Evolutionary conservation across 2,888 invertebrate species (phyloP).

Genomic region (Tethea ocularis): DNA sequence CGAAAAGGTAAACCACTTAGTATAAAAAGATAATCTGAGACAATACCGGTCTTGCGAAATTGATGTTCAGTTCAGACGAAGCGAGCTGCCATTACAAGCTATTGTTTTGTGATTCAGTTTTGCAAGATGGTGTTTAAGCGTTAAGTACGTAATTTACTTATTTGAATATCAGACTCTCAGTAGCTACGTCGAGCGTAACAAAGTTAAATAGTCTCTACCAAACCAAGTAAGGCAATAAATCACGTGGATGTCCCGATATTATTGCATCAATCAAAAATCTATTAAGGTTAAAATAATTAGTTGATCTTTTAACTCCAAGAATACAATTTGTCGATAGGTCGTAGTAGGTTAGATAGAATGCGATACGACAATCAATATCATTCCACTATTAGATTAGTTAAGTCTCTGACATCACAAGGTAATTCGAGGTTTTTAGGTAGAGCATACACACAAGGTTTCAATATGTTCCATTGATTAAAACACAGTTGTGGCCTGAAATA

Average conservation of each 20-base stretch:
- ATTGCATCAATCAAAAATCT: not conserved
- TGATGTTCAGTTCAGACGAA: conserved; percentile 66
- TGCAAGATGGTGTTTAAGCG: conserved; percentile 56
- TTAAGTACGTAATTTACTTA: conserved; percentile 46
- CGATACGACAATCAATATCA: conserved; percentile 9
- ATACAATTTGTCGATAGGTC: not conserved
- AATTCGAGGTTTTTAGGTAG: not conserved
- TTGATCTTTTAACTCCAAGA: not conserved
- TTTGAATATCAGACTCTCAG: not conserved
- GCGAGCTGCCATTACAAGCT: conserved; percentile 67
- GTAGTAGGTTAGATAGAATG: not conserved
- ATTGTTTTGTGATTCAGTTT: conserved; percentile 72
- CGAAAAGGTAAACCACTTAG: conserved; percentile 38
- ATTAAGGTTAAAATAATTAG: not conserved
- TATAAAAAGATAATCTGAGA: conserved; percentile 59
- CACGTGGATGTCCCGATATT: too few species aligned
- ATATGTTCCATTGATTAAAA: not conserved
- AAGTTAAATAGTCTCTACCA: not conserved
- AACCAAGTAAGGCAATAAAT: too few species aligned
- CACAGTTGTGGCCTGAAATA: not conserved
- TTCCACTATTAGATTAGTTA: conserved; percentile 12
- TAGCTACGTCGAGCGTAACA: not conserved
- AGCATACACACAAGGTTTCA: not conserved
- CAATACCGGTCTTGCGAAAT: conserved; percentile 68
- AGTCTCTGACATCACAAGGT: conserved; percentile 1